phyloP scores from a whole-genome alignment of 2,797 vertebrate species.

The Botia kubotai region DNA sequence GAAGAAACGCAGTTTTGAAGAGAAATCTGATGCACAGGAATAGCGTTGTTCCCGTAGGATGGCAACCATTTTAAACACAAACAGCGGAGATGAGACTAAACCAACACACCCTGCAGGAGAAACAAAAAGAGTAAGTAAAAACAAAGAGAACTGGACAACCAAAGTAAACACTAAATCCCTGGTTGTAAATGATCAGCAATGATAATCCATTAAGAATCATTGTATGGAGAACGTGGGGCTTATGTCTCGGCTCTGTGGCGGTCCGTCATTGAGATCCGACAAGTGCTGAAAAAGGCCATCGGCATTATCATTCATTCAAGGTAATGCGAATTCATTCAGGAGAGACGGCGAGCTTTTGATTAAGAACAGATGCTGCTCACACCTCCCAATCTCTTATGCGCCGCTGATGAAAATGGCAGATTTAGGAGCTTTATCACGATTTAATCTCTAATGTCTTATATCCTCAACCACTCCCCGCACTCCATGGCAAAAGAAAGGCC shows the following conservation, averaged over 20 bases:
- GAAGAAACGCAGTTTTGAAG: slow-evolving; percentile 70
- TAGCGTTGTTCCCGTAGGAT: slow-evolving; percentile 59
- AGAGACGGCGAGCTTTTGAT: slow-evolving; percentile 38
- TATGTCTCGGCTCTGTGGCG: slow-evolving; percentile 7
- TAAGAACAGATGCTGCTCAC: slow-evolving; percentile 53
- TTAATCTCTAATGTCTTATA: slow-evolving; percentile 48
- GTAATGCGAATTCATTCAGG: slow-evolving; percentile 42
- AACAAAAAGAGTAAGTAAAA: background rate
- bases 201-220: slow-evolving; percentile 47
- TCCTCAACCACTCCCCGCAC: slow-evolving; percentile 30
- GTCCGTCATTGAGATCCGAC: slow-evolving; percentile 27
- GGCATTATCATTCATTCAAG: slow-evolving; percentile 46
- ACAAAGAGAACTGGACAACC: background rate
- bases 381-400: slow-evolving; percentile 46
- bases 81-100: slow-evolving; percentile 35
- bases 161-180: slow-evolving; percentile 28
- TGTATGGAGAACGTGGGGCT: slow-evolving; percentile 25
- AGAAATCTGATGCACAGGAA: slow-evolving; percentile 69
- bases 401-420: slow-evolving; percentile 44
- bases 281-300: background rate
- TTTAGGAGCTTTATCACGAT: slow-evolving; percentile 48
- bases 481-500: slow-evolving; percentile 13
- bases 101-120: slow-evolving; percentile 27
- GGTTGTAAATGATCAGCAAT: slow-evolving; percentile 26
- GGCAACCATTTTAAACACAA: slow-evolving; percentile 52